These are phyloP conservation scores for Heliocidaris erythrogramma DNA, from an alignment of 35 echinoderm and acorn worm genomes.

Conservation along the genomic window DNA sequence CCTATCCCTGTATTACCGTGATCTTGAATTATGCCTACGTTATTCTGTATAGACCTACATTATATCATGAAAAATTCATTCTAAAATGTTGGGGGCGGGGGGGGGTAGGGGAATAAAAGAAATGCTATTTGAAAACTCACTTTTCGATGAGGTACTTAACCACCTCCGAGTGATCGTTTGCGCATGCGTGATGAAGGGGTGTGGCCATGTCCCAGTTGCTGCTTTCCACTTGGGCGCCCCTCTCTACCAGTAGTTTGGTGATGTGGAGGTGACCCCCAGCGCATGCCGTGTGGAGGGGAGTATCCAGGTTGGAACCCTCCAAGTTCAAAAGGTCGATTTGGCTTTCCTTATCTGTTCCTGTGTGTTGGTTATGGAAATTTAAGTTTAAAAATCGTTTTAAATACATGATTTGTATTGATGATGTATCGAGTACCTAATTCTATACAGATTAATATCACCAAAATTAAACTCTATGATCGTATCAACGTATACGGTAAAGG, in stretches of 20 bases:
- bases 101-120: background rate
- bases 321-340: constrained; percentile 1
- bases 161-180: constrained; percentile 41
- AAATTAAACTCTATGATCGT: too few relatives aligned
- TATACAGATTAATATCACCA: too few relatives aligned
- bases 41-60: too few relatives aligned
- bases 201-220: constrained; percentile 41
- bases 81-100: too few relatives aligned
- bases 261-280: constrained; percentile 32
- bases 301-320: constrained; percentile 37
- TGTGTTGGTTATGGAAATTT: background rate
- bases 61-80: too few relatives aligned
- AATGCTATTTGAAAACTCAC: constrained; percentile 3
- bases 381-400: too few relatives aligned
- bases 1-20: too few relatives aligned
- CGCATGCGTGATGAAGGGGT: constrained; percentile 45
- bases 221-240: background rate
- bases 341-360: background rate
- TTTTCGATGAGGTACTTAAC: constrained; percentile 21
- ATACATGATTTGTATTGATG: too few relatives aligned
- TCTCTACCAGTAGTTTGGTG: constrained; percentile 25
- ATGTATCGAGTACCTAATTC: too few relatives aligned
- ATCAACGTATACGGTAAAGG: too few relatives aligned
- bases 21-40: too few relatives aligned
- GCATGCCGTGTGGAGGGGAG: constrained; percentile 37